Evolutionary conservation across 35 echinoderm and acorn worm genomes (phyloP).

Genomic region (Amphiura filiformis): DNA sequence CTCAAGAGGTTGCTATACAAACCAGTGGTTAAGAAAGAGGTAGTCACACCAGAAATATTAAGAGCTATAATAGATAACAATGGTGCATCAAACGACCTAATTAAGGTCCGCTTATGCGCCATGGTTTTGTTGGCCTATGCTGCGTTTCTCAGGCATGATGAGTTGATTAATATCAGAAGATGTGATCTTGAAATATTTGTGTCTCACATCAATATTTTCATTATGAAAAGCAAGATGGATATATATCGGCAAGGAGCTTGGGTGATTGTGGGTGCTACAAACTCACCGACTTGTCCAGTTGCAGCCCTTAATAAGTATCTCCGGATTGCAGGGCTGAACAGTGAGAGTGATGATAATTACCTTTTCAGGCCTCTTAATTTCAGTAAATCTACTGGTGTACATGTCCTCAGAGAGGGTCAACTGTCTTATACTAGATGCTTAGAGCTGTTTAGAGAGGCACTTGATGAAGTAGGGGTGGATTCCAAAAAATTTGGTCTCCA

Average conservation of each 20-base stretch:
- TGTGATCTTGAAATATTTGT: not conserved
- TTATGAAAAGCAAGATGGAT: constrained; percentile 23
- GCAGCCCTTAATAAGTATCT: not conserved
- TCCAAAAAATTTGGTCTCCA: not conserved
- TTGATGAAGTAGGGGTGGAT: not conserved
- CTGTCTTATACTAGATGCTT: not conserved
- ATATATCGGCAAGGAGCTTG: constrained; percentile 15
- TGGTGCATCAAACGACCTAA: not conserved
- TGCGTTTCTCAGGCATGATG: not conserved
- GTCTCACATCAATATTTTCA: not conserved
- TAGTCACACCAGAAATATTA: not conserved
- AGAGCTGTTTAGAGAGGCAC: not conserved
- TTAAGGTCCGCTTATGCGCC: not conserved
- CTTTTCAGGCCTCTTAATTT: not conserved
- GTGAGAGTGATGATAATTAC: not conserved
- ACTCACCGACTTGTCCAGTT: not conserved
- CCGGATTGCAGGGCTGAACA: not conserved
- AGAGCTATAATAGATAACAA: not conserved
- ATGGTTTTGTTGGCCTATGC: constrained; percentile 10
- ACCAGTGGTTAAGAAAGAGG: too few relatives aligned
- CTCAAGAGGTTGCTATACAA: too few relatives aligned
- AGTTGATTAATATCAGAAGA: not conserved
- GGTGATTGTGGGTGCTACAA: constrained; percentile 10
- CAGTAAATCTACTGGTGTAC: not conserved
- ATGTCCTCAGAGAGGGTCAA: too few relatives aligned